phyloP scores from a whole-genome alignment of 2,888 invertebrate species.

The Salticus scenicus region DNA sequence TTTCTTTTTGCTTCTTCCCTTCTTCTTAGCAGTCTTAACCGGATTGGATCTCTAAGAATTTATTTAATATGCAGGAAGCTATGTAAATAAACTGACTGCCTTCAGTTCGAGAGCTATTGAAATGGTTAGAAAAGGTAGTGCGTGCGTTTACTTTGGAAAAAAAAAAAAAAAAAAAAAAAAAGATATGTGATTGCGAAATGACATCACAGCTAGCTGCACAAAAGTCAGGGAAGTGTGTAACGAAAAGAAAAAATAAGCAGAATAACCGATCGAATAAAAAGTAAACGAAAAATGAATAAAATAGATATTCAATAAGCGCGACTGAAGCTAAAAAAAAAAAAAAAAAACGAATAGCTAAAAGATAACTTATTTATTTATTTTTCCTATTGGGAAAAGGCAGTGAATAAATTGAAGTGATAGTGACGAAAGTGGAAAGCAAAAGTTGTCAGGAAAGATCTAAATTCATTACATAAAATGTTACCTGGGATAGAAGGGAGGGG shows the following conservation, averaged over 20 bases:
- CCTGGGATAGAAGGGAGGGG: no score
- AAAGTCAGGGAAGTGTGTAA: background rate
- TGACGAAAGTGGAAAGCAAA: no score
- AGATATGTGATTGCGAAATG: background rate
- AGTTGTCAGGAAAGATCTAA: no score
- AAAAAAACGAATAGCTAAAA: no score
- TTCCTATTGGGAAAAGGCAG: no score
- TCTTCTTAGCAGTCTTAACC: no score
- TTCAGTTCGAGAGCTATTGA: background rate
- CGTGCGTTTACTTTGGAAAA: slow-evolving; percentile 7
- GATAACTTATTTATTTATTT: no score
- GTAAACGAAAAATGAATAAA: background rate
- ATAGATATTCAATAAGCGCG: slow-evolving; percentile 7
- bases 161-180: no score
- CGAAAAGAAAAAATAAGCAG: background rate
- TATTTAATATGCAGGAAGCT: slow-evolving; percentile 48
- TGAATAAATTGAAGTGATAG: no score
- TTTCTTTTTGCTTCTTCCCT: no score
- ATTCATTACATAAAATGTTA: no score
- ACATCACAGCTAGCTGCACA: slow-evolving; percentile 25
- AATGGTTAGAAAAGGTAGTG: slow-evolving; percentile 16
- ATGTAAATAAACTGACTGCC: slow-evolving; percentile 50
- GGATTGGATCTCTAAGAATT: slow-evolving; percentile 14
- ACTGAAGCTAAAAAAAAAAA: background rate
- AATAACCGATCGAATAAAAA: background rate